A percentile compares a stretch with the other conserved stretches of the same genome.
These are phyloP conservation scores for Phoeniculus purpureus DNA, from an alignment of 2,797 vertebrate species.

Conservation along the genomic window DNA sequence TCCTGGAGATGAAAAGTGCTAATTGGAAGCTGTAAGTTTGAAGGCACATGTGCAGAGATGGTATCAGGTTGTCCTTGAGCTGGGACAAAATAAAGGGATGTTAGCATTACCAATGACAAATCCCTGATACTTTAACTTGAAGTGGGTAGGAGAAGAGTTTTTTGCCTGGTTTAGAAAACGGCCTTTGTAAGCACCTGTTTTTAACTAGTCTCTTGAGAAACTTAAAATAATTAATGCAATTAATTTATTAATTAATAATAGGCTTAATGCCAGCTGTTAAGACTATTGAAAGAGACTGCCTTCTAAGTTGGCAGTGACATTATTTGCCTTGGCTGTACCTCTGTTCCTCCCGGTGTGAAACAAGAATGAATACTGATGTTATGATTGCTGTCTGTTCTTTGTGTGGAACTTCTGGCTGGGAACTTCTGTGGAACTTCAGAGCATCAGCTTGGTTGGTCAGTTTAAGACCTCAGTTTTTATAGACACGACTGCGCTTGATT, in stretches of 20 bases:
- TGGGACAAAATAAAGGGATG: not conserved
- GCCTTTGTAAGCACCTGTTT: not conserved
- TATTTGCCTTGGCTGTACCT: not conserved
- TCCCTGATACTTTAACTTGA: not conserved
- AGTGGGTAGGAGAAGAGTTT: not conserved
- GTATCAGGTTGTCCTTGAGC: not conserved
- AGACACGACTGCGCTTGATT: not conserved
- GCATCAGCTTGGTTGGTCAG: not conserved
- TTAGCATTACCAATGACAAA: not conserved
- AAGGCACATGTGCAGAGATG: not conserved
- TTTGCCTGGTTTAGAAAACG: not conserved
- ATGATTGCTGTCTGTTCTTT: not conserved
- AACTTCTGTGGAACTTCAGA: not conserved
- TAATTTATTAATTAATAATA: too few species aligned
- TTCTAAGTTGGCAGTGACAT: not conserved
- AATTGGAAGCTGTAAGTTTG: not conserved
- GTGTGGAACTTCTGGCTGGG: not conserved
- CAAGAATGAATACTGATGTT: not conserved
- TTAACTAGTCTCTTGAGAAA: not conserved
- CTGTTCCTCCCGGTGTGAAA: not conserved
- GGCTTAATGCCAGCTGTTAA: not conserved
- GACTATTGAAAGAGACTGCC: not conserved
- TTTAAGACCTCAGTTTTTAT: not conserved
- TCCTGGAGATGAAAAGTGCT: not conserved
- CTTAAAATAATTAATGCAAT: not conserved